phyloP scores from a whole-genome alignment of 2,888 invertebrate species.

The Cremastinae sp. region DNA sequence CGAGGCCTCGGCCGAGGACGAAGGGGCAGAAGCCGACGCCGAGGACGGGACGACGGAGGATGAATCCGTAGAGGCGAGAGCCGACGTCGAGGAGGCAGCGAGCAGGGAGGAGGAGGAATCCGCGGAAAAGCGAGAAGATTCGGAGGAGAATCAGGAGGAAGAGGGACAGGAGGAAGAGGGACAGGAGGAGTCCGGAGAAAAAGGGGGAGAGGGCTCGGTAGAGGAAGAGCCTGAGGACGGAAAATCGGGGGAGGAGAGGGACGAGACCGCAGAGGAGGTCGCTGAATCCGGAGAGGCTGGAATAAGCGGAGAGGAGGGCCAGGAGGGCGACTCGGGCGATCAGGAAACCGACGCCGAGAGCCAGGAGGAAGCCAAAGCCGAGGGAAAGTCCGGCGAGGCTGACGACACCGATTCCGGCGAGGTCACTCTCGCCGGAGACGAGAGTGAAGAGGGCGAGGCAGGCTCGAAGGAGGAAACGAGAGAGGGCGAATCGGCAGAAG shows the following conservation, averaged over 20 bases:
- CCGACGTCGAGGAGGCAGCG: conserved; percentile 58
- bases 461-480: conserved; percentile 51
- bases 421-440: conserved; percentile 45
- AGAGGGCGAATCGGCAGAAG: conserved; percentile 56
- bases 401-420: conserved; percentile 74
- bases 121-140: conserved; percentile 39
- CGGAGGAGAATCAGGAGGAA: conserved; percentile 32
- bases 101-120: conserved; percentile 53
- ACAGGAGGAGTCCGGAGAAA: conserved; percentile 47
- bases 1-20: conserved; percentile 40
- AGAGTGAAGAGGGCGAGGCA: conserved; percentile 51
- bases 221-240: conserved; percentile 54
- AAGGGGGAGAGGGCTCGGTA: conserved; percentile 31
- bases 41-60: conserved; percentile 30
- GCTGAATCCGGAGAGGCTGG: conserved; percentile 39
- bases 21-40: conserved; percentile 35
- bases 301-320: conserved; percentile 62
- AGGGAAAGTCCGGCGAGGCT: conserved; percentile 66
- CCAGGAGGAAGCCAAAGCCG: conserved; percentile 65
- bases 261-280: conserved; percentile 38
- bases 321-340: conserved; percentile 69
- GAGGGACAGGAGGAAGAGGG: conserved; percentile 60
- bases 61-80: conserved; percentile 50
- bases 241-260: conserved; percentile 57
- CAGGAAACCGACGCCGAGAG: conserved; percentile 60